Conservation (phyloP, 2,113 vertebrate genomes). For the Cinclus mexicanus region DNA sequence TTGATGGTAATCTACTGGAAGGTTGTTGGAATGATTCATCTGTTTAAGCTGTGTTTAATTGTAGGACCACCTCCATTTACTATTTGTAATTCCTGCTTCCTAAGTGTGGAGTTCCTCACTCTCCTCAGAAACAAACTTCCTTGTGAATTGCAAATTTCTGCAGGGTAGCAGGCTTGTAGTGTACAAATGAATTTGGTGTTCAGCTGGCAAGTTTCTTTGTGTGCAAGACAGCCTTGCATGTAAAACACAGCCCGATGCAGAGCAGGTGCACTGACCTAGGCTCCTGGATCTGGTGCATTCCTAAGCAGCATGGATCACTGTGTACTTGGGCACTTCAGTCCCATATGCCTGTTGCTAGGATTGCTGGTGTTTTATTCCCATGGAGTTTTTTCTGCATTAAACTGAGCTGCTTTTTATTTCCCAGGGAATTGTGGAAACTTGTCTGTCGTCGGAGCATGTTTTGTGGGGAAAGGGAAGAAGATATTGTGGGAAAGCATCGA, state of each 20-base stretch:
- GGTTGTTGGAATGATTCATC: not conserved
- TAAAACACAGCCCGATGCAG: not conserved
- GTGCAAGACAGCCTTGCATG: not conserved
- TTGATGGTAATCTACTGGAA: not conserved
- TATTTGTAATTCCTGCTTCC: not conserved
- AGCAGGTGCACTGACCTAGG: not conserved
- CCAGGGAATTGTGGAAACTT: not conserved
- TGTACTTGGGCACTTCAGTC: not conserved
- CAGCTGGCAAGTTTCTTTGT: not conserved
- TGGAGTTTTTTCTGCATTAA: not conserved
- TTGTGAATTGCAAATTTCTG: not conserved
- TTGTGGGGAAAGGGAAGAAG: not conserved
- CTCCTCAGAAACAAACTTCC: not conserved
- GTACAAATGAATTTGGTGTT: not conserved
- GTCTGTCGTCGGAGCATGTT: not conserved
- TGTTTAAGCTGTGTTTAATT: not conserved
- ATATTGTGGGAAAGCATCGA: conserved; percentile 27
- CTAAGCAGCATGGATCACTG: not conserved
- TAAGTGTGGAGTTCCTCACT: not conserved
- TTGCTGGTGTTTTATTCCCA: not conserved
- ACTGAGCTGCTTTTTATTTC: not conserved
- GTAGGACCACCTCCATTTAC: not conserved
- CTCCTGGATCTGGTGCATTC: fast-evolving
- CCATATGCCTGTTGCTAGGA: not conserved
- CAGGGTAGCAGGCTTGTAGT: not conserved